Percentiles rank a stretch among this genome's conserved stretches.
These are phyloP conservation scores for Chironomus riparius DNA, from an alignment of 2,888 invertebrate species.

Conservation along the genomic window DNA sequence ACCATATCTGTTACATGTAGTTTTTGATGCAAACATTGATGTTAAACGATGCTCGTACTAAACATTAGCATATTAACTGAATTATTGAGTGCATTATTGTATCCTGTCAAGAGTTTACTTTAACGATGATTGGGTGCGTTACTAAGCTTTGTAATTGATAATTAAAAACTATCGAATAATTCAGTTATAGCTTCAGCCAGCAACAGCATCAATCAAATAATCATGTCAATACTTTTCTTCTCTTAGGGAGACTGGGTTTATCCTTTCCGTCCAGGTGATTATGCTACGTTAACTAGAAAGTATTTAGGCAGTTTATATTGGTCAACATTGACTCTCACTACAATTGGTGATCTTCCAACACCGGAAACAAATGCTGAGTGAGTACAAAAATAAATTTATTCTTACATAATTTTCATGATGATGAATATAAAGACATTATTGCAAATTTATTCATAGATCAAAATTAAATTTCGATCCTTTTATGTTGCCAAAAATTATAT, in stretches of 20 bases:
- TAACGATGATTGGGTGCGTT: no score
- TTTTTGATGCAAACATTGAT: no score
- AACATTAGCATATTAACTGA: no score
- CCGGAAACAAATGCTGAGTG: slow-evolving; percentile 95
- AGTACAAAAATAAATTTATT: slow-evolving; percentile 45
- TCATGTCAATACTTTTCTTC: background rate
- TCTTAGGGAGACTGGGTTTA: slow-evolving; percentile 79
- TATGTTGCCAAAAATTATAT: no score
- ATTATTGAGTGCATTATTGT: no score
- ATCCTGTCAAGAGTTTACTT: no score
- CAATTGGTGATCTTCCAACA: slow-evolving; percentile 91
- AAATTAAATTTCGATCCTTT: background rate
- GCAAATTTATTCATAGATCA: background rate
- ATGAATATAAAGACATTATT: background rate
- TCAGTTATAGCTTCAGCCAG: no score
- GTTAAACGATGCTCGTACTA: no score
- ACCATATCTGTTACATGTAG: no score
- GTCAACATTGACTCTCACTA: slow-evolving; percentile 92
- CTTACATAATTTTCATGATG: background rate
- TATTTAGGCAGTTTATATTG: slow-evolving; percentile 92
- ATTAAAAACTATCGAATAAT: no score
- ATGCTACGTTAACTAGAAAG: slow-evolving; percentile 81
- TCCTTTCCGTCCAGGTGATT: slow-evolving; percentile 78
- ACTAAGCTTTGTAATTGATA: no score
- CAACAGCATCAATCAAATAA: no score